Conservation (phyloP, 2,888 invertebrate species). For the Agrenia bidenticulata region DNA sequence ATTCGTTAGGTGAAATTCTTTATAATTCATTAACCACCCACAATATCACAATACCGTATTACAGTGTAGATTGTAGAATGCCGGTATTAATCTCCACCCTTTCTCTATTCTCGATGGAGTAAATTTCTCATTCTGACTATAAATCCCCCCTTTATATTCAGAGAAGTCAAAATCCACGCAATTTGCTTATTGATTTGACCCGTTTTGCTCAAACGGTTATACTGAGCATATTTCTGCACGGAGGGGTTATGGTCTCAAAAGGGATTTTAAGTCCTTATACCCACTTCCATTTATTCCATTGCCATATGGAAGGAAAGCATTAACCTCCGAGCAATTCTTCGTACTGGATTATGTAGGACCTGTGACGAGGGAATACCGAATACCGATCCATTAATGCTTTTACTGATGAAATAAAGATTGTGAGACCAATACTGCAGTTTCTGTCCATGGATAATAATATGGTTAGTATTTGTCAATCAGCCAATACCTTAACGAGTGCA, state of each 20-base stretch:
- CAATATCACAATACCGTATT: no score
- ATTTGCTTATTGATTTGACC: constrained; percentile 10
- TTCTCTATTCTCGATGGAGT: no score
- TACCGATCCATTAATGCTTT: constrained; percentile 11
- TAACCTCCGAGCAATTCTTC: no score
- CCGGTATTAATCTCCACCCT: no score
- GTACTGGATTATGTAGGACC: neutral
- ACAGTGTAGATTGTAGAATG: no score
- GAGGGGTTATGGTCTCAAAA: neutral
- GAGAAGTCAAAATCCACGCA: constrained; percentile 6
- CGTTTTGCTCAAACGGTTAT: neutral
- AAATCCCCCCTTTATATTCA: neutral
- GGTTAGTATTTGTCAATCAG: neutral
- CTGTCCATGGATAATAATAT: constrained; percentile 10
- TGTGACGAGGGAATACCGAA: neutral
- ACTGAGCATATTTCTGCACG: no score
- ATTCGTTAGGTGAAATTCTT: no score
- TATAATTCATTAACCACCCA: no score
- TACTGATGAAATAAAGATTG: constrained; percentile 16
- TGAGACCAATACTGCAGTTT: neutral
- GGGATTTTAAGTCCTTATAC: neutral
- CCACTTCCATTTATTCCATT: neutral
- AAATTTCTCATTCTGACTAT: no score
- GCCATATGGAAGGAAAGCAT: neutral
- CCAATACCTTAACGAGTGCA: neutral